phyloP scores from a whole-genome alignment of 2,888 invertebrate genomes.

The Polydrusus tereticollis region DNA sequence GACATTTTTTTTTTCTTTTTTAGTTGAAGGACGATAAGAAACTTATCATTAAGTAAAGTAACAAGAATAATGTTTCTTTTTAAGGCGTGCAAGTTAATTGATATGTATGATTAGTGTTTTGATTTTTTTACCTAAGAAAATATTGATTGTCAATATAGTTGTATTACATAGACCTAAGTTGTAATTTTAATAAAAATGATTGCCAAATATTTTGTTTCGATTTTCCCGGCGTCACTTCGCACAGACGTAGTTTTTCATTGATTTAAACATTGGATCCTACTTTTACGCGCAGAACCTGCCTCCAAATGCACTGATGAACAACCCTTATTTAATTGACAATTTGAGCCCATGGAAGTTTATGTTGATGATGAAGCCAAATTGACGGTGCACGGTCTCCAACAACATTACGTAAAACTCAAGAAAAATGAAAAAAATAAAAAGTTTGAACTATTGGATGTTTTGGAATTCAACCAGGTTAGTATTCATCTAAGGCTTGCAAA shows the following conservation, averaged over 20 bases:
- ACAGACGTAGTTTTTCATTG: too few species aligned
- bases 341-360: slow-evolving; percentile 99
- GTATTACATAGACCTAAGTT: slow-evolving; percentile 1
- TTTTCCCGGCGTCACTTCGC: too few species aligned
- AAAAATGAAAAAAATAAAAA: slow-evolving; percentile 99
- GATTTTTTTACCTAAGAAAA: slow-evolving; percentile 10
- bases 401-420: slow-evolving; percentile 99
- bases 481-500: background rate
- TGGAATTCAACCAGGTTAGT: slow-evolving; percentile 97
- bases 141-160: slow-evolving; percentile 17
- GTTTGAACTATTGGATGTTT: slow-evolving; percentile 95
- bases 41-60: background rate
- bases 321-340: slow-evolving; percentile 1
- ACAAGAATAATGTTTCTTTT: background rate
- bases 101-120: background rate
- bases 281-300: background rate
- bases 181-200: slow-evolving; percentile 15
- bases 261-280: too few species aligned
- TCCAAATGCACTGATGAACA: background rate
- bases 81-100: background rate
- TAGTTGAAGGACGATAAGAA: slow-evolving; percentile 61
- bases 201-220: background rate
- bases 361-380: slow-evolving; percentile 99
- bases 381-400: slow-evolving; percentile 97
- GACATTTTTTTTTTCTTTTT: slow-evolving; percentile 51